These are phyloP conservation scores for Acanthisitta chloris DNA, from an alignment of 2,113 vertebrate species.

Conservation along the genomic window DNA sequence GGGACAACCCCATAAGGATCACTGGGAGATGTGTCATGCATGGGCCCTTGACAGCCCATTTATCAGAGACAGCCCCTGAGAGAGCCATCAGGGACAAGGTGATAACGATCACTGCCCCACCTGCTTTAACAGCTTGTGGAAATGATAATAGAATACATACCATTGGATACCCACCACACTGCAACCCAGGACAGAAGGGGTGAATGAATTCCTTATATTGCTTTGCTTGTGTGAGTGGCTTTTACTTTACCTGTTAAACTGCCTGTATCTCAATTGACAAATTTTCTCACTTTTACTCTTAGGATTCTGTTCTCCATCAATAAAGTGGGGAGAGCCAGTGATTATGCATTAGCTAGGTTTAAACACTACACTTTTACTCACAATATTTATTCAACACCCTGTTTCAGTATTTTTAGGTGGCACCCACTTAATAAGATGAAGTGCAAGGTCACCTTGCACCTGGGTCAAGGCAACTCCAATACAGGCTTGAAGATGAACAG, in stretches of 20 bases:
- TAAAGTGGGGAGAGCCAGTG: not conserved
- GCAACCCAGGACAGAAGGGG: no score
- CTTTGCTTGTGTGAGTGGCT: not conserved
- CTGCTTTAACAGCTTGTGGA: no score
- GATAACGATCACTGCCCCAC: no score
- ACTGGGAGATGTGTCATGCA: no score
- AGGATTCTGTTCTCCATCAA: fast-evolving
- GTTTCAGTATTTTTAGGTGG: not conserved
- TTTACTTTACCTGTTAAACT: not conserved
- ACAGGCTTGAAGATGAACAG: not conserved
- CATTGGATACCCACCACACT: no score
- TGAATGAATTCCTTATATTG: not conserved
- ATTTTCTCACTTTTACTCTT: not conserved
- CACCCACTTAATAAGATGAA: not conserved
- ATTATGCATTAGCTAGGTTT: no score
- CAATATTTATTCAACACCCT: not conserved
- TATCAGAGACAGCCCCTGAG: no score
- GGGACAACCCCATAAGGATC: no score
- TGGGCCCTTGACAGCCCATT: no score
- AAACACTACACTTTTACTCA: not conserved
- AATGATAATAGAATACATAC: no score
- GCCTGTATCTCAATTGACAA: not conserved
- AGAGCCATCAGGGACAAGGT: no score
- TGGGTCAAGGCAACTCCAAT: not conserved
- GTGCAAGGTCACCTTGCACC: not conserved